phyloP scores from a whole-genome alignment of 2,888 invertebrate species.

The Alviniconcha strummeri region DNA sequence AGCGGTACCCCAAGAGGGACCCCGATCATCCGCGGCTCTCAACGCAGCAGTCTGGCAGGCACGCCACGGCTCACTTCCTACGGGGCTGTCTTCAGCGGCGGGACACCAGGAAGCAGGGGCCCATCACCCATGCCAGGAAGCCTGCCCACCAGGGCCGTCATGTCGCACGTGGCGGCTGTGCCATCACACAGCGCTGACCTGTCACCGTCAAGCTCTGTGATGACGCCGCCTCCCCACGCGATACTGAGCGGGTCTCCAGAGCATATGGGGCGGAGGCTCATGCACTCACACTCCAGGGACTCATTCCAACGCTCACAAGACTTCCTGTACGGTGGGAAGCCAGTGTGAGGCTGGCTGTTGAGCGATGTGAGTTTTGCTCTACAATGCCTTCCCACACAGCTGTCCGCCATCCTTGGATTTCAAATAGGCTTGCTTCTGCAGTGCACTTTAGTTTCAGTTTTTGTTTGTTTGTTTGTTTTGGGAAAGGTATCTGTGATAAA shows the following conservation, averaged over 20 bases:
- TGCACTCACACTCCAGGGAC: not conserved
- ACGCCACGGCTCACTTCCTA: conserved; percentile 28
- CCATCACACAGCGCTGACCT: not conserved
- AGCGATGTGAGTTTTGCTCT: too few relatives aligned
- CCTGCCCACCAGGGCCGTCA: conserved; percentile 6
- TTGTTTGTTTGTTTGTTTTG: not conserved
- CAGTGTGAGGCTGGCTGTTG: not conserved
- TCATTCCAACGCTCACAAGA: not conserved
- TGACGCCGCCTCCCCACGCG: conserved; percentile 16
- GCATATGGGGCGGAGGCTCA: not conserved
- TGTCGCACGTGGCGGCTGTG: not conserved
- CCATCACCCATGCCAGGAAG: conserved; percentile 1
- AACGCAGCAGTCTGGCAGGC: conserved; percentile 27
- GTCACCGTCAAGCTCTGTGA: conserved; percentile 19
- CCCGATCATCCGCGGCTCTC: conserved; percentile 33
- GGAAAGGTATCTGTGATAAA: not conserved
- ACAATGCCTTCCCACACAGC: not conserved
- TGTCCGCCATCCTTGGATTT: not conserved
- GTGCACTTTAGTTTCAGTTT: not conserved
- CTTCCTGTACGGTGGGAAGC: not conserved
- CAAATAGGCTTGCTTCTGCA: not conserved
- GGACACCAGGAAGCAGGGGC: conserved; percentile 21
- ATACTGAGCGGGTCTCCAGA: conserved; percentile 2
- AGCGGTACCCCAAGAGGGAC: conserved; percentile 45
- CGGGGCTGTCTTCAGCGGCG: conserved; percentile 35